These are phyloP conservation scores for Parus major DNA, from an alignment of 2,113 vertebrate species.

Conservation along the genomic window DNA sequence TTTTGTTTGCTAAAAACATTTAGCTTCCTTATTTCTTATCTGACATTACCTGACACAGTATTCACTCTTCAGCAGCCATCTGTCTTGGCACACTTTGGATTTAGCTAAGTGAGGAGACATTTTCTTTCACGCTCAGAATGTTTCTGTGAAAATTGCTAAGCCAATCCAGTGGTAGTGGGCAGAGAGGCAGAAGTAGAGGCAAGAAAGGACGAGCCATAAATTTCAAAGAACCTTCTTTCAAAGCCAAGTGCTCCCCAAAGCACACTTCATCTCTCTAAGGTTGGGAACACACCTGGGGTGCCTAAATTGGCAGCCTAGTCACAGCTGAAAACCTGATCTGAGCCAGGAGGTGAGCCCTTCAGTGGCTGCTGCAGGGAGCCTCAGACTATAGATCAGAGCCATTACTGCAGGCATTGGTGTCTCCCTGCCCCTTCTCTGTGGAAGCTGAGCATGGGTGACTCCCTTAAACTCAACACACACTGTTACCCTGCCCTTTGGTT, in stretches of 20 bases:
- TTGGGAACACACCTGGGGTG: neutral
- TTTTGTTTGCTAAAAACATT: neutral
- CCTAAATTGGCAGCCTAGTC: neutral
- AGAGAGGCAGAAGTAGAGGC: neutral
- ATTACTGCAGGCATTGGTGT: fast-evolving
- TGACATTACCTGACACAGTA: neutral
- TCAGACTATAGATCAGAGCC: fast-evolving
- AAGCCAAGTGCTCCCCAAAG: neutral
- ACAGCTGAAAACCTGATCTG: neutral
- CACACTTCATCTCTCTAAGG: neutral
- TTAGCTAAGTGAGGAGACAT: neutral
- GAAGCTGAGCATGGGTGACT: neutral
- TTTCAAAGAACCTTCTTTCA: neutral
- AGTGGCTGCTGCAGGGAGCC: neutral
- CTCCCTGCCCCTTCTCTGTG: neutral
- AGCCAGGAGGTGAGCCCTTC: neutral
- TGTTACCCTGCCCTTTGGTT: neutral
- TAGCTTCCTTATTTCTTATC: neutral
- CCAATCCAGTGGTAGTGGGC: neutral
- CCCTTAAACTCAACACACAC: neutral
- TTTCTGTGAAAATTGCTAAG: neutral
- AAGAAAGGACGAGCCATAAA: neutral
- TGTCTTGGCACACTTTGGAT: neutral
- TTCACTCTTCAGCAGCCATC: neutral
- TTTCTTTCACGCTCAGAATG: neutral